Evolutionary conservation across 1,140 invertebrate genomes (phyloP).

Genomic region (Arion vulgaris): DNA sequence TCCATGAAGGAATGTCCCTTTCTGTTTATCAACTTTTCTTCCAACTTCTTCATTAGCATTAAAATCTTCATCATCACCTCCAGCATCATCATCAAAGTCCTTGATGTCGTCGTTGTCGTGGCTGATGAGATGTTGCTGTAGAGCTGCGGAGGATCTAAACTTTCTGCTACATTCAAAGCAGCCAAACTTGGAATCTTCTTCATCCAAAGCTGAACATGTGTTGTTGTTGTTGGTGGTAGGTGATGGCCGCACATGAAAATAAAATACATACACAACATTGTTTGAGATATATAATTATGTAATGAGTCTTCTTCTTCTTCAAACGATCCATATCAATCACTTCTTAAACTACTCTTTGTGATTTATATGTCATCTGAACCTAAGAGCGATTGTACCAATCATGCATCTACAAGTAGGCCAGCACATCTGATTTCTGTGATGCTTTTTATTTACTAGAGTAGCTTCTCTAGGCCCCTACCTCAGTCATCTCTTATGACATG

Average conservation of each 20-base stretch:
- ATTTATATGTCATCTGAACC: too few relatives aligned
- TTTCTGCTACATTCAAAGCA: slow-evolving; percentile 78
- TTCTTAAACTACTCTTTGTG: too few relatives aligned
- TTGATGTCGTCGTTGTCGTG: slow-evolving; percentile 71
- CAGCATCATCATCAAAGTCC: slow-evolving; percentile 38
- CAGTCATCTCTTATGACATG: too few relatives aligned
- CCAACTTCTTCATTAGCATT: slow-evolving; percentile 2
- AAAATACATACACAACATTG: too few relatives aligned
- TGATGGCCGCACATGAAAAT: too few relatives aligned
- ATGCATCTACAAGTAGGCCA: too few relatives aligned
- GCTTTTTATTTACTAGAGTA: too few relatives aligned
- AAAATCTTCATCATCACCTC: slow-evolving; percentile 17
- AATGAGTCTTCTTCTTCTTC: background rate
- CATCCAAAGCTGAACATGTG: slow-evolving; percentile 61
- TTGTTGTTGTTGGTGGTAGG: too few relatives aligned
- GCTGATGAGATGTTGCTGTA: slow-evolving; percentile 76
- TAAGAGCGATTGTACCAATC: too few relatives aligned
- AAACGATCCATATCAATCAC: too few relatives aligned
- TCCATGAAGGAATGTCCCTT: slow-evolving; percentile 12
- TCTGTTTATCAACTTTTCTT: slow-evolving; percentile 31
- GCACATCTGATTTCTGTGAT: too few relatives aligned
- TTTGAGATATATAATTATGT: background rate
- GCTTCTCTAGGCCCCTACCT: too few relatives aligned
- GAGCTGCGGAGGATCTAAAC: slow-evolving; percentile 74
- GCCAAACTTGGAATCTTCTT: slow-evolving; percentile 67